Conservation (phyloP, 2,888 invertebrate species). For the Spilosoma lubricipeda region DNA sequence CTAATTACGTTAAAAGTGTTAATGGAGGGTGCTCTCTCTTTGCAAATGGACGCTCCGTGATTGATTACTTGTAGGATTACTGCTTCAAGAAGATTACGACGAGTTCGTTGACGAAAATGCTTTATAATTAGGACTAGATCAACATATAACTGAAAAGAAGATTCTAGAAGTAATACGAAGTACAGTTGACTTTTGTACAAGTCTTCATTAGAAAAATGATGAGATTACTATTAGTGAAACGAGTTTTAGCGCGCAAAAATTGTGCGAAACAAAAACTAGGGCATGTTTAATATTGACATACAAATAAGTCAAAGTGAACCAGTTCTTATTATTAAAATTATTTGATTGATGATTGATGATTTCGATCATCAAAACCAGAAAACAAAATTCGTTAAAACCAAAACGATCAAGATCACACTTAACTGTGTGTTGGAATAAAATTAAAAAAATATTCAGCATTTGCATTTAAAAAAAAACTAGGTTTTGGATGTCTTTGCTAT, state of each 20-base stretch:
- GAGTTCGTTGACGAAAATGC: constrained; percentile 35
- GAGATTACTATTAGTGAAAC: constrained; percentile 37
- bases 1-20: constrained; percentile 77
- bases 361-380: background rate
- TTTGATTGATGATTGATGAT: background rate
- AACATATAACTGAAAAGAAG: constrained; percentile 17
- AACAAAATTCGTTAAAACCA: too few relatives aligned
- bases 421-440: background rate
- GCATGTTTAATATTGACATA: constrained; percentile 37
- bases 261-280: constrained; percentile 42
- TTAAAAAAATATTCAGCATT: background rate
- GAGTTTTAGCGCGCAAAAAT: constrained; percentile 48
- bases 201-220: constrained; percentile 26
- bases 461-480: background rate
- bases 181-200: constrained; percentile 34
- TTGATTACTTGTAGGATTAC: constrained; percentile 44
- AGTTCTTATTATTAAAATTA: constrained; percentile 24
- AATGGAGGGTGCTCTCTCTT: constrained; percentile 69
- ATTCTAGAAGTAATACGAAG: constrained; percentile 29
- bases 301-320: constrained; percentile 37
- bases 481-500: background rate
- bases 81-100: constrained; percentile 42
- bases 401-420: too few relatives aligned
- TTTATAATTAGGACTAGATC: constrained; percentile 35
- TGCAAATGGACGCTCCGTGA: constrained; percentile 52